Evolutionary conservation across 2,888 invertebrate species (phyloP), one percentile per base, ranked within the genome.

Genomic region (Lithodes maja): DNA sequence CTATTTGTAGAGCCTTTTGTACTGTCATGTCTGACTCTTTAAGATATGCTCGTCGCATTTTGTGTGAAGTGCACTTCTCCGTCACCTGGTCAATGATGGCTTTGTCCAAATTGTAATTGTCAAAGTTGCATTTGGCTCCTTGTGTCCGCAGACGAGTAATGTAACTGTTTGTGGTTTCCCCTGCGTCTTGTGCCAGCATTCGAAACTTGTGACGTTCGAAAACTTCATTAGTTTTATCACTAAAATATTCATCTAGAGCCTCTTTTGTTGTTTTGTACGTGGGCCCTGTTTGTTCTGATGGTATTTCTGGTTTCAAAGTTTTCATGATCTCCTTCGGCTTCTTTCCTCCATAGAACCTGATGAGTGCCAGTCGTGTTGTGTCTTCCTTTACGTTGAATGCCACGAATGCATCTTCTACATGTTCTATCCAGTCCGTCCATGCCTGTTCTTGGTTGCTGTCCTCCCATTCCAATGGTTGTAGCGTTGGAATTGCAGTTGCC

Each of bases 31-130:
- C 82, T 61, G 55, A 82, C 17, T 68, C 9, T 61, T 74, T 83
- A 12, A 83, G 83, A 15, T 83, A 83, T 83, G 83, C n/a, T 83
- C 53, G 83, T 52, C 83, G 68, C 53, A 83, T 71, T 74, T 69
- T 69, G 83, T 71, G 33, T 7, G 83, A 83, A 83, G 71, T 71
- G 52, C 83, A 69, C 50, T 83, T 77, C 50, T 77, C 77, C 77
- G 77, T 77, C 77, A 77, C 49, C 77, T 77, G 74, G 74, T 74
- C 74, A 33, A 74, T 74, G n/a, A 74, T 74, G n/a, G 74, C 74
- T 74, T 74, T 74, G 74, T 74, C 2, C 17, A 74, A 33, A 33
- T 74, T 74, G 33, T 74, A 74, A n/a, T 74, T n/a, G 74, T 33
- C 77, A 49, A 77, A 77, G 50, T 77, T 77, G 7, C 50, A 77